Evolutionary conservation across 2,888 invertebrate species (phyloP), one percentile per base, ranked within the genome.

Genomic region (Heliconius sara): DNA sequence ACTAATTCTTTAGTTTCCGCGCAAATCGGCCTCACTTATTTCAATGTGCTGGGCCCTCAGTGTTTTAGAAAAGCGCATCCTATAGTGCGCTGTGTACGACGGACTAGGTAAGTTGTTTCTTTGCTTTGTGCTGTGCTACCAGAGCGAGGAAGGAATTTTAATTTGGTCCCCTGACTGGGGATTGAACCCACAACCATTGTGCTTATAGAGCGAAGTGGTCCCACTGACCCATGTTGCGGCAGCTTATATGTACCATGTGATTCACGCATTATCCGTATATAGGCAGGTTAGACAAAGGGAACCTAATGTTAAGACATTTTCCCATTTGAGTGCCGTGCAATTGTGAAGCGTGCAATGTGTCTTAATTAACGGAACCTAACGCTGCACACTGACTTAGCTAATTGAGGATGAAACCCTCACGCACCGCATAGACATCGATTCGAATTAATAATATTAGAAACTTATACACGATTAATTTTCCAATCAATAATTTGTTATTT

Each of bases 1-100:
- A 96, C 95, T 72, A 93, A 92, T 83, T 95, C 95, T 0, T 82
- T 96, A 78, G 91, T 96, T 4, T 95, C 96, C 0, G 91, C 92
- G 0, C 96, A 96, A 88, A 96, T 97, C 70, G 97, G 97, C 1
- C 92, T 95, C 47, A 96, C 97, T 0, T 98, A 97, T 91, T 98
- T 98, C 92, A 97, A 97, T 86, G 93, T 97, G 82, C 91, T 97
- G 66, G 96, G 96, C 0, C 97, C 97, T 0, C 96, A 97, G 88
- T 98, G 97, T 90, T 97, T 97, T 90, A 92, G 96, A n/a, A 90
- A 95, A 78, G 93, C 96, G 0, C 95, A 95, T 84, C 96, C 96
- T 0, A 95, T 96, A 67, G 91, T 94, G 83, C 91, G 89, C 75
- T 96, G 96, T 81, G 86, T 88, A 13, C 89, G 91, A 82, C 88